Conservation (phyloP, 2,113 vertebrate genomes). For the Podarcis muralis region DNA sequence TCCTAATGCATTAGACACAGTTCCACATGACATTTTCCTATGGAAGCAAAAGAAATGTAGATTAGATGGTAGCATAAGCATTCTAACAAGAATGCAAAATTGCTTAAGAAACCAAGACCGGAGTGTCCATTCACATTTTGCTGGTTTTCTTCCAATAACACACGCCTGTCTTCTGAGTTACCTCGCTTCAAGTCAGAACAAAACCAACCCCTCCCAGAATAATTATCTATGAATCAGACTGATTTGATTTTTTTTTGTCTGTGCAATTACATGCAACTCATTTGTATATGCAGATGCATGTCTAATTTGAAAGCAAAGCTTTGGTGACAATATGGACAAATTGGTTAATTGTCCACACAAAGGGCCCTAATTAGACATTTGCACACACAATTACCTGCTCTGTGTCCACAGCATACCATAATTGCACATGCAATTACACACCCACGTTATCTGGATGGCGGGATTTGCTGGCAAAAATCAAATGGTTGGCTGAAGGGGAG, state of each 20-base stretch:
- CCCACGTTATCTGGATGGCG: constrained; percentile 41
- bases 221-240: constrained; percentile 38
- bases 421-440: constrained; percentile 42
- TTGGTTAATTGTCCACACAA: constrained; percentile 62
- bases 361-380: constrained; percentile 51
- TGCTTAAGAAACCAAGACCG: not conserved
- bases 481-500: constrained; percentile 16
- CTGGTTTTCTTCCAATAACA: not conserved
- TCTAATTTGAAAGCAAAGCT: constrained; percentile 55
- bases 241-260: constrained; percentile 33
- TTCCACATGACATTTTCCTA: constrained; percentile 26
- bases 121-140: constrained; percentile 1
- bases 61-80: constrained; percentile 16
- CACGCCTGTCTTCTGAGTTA: constrained; percentile 11
- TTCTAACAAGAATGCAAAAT: constrained; percentile 23
- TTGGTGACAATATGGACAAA: constrained; percentile 41
- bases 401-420: constrained; percentile 13
- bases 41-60: constrained; percentile 9
- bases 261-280: constrained; percentile 45
- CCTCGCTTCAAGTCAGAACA: rapidly evolving
- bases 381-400: constrained; percentile 53
- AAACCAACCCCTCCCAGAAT: not conserved
- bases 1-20: constrained; percentile 39
- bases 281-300: constrained; percentile 46
- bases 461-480: constrained; percentile 27